Percentiles rank a stretch among this genome's conserved stretches.
phyloP scores from a whole-genome alignment of 2,113 vertebrate genomes.

The Syngnathus typhle region DNA sequence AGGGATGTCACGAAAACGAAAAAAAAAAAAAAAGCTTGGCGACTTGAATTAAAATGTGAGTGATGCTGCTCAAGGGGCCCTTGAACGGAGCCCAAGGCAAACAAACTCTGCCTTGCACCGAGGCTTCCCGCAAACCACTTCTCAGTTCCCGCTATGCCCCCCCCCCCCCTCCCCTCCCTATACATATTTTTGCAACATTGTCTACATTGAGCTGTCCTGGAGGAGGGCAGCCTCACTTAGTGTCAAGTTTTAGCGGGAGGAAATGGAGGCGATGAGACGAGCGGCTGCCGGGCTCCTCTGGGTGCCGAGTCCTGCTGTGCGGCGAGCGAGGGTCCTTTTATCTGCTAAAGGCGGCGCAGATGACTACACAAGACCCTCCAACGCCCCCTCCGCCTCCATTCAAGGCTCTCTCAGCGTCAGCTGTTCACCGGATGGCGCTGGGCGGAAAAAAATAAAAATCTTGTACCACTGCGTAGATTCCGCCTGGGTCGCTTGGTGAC shows the following conservation, averaged over 20 bases:
- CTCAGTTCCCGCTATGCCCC: conserved; percentile 48
- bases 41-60: conserved; percentile 19
- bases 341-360: conserved; percentile 66
- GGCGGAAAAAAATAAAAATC: conserved; percentile 63
- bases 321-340: conserved; percentile 61
- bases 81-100: conserved; percentile 67
- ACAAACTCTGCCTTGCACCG: conserved; percentile 69
- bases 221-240: conserved; percentile 49
- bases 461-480: conserved; percentile 42
- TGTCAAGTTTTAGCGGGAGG: conserved; percentile 46
- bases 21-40: conserved; percentile 52
- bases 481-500: neutral
- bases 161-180: conserved; percentile 22
- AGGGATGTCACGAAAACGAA: conserved; percentile 6
- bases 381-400: conserved; percentile 61
- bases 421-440: conserved; percentile 77
- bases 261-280: conserved; percentile 50
- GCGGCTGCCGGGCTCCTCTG: conserved; percentile 52
- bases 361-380: conserved; percentile 79
- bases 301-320: conserved; percentile 48
- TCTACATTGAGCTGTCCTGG: conserved; percentile 52
- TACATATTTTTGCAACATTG: conserved; percentile 54
- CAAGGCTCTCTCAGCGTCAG: conserved; percentile 77
- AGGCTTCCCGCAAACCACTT: conserved; percentile 73
- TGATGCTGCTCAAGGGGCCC: conserved; percentile 47